Evolutionary conservation across 2,888 invertebrate genomes (phyloP).

Genomic region (Strigamia transsilvanica): DNA sequence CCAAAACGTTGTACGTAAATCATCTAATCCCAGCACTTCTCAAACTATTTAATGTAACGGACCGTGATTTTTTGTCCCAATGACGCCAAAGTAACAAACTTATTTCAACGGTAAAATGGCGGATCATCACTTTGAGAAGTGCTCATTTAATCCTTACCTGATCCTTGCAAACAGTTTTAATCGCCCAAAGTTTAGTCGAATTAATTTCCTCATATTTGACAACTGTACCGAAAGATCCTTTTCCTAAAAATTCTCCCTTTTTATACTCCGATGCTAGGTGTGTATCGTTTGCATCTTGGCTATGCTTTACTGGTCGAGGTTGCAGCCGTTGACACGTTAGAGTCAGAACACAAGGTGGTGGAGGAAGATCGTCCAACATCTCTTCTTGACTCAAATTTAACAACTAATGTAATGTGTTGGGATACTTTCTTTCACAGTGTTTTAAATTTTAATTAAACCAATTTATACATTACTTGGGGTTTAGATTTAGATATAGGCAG

Average conservation of each 20-base stretch:
- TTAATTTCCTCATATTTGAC: conserved; percentile 16
- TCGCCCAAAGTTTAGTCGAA: conserved; percentile 23
- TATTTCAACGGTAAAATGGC: too few species aligned
- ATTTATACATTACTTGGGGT: background rate
- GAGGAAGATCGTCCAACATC: background rate
- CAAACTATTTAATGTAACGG: too few species aligned
- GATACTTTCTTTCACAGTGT: too few species aligned
- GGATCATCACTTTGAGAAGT: too few species aligned
- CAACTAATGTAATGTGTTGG: background rate
- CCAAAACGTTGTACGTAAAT: background rate
- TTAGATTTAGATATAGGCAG: background rate
- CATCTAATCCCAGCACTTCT: too few species aligned
- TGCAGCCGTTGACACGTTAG: conserved; percentile 48
- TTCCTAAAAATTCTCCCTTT: conserved; percentile 50
- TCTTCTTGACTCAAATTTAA: background rate
- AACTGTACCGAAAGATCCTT: conserved; percentile 50
- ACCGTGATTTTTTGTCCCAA: too few species aligned
- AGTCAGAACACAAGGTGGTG: conserved; percentile 41
- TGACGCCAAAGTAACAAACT: too few species aligned
- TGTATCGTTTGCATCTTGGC: background rate
- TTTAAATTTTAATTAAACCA: background rate
- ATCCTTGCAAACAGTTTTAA: conserved; percentile 48
- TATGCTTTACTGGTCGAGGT: conserved; percentile 29
- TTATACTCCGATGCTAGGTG: background rate
- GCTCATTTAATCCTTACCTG: conserved; percentile 23